Evolutionary conservation across 2,888 invertebrate genomes (phyloP).

Genomic region (Lithophane semibrunnea): DNA sequence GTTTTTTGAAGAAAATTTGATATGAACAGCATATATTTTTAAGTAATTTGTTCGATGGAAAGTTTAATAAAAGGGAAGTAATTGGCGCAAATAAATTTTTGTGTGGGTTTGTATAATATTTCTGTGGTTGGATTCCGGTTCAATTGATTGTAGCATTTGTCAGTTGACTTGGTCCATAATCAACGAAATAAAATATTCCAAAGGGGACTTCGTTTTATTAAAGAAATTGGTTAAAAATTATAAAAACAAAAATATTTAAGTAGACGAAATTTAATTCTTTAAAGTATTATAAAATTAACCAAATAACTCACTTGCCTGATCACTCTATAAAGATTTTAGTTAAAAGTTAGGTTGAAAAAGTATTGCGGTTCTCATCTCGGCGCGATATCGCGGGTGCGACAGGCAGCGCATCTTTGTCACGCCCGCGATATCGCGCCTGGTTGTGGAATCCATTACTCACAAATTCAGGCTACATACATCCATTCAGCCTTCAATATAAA

Average conservation of each 20-base stretch:
- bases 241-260: background rate
- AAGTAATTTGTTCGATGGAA: slow-evolving; percentile 37
- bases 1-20: slow-evolving; percentile 48
- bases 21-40: slow-evolving; percentile 67
- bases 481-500: background rate
- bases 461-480: background rate
- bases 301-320: background rate
- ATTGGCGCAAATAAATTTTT: slow-evolving; percentile 1
- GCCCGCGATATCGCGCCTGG: too few species aligned
- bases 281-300: background rate
- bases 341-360: background rate
- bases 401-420: too few species aligned
- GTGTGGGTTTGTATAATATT: background rate
- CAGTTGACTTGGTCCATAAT: background rate
- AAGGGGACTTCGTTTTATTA: background rate
- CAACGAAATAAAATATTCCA: background rate
- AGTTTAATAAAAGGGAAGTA: slow-evolving; percentile 18
- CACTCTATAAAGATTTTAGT: background rate
- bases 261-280: background rate
- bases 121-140: background rate
- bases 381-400: too few species aligned
- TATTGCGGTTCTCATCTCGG: background rate
- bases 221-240: background rate
- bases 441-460: background rate
- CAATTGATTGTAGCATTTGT: background rate